A percentile compares a stretch with the other conserved stretches of the same genome.
Conservation (phyloP, 1,140 invertebrate genomes). For the Epicauta chinensis region DNA sequence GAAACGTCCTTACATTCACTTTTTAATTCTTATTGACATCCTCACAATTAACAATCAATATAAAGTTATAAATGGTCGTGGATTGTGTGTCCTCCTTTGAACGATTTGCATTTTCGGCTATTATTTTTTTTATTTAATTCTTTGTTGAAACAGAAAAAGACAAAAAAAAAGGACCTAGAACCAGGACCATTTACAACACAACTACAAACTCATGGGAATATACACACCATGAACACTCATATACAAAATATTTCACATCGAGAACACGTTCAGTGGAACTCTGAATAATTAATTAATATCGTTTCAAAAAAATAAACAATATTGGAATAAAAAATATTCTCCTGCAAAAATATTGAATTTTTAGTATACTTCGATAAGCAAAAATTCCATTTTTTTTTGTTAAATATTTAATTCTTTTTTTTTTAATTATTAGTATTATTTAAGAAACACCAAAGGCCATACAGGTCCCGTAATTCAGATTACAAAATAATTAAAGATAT, state of each 20-base stretch:
- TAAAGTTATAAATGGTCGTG: slow-evolving; percentile 6
- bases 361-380: slow-evolving; percentile 33
- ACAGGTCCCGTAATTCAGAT: slow-evolving; percentile 23
- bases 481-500: slow-evolving; percentile 10
- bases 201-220: slow-evolving; percentile 23
- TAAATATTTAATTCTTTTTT: neutral
- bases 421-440: slow-evolving; percentile 3
- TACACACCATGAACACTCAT: slow-evolving; percentile 35
- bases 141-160: neutral
- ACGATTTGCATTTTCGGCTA: too few relatives aligned
- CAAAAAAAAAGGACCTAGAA: neutral
- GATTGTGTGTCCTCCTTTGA: too few relatives aligned
- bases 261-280: slow-evolving; percentile 45
- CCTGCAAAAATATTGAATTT: slow-evolving; percentile 36
- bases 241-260: slow-evolving; percentile 40
- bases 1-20: slow-evolving; percentile 29
- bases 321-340: slow-evolving; percentile 27
- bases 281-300: slow-evolving; percentile 31
- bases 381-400: slow-evolving; percentile 19
- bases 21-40: slow-evolving; percentile 37
- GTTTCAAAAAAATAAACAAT: slow-evolving; percentile 1
- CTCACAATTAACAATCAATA: slow-evolving; percentile 32
- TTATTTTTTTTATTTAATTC: neutral
- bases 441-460: slow-evolving; percentile 28
- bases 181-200: slow-evolving; percentile 5